phyloP scores from a whole-genome alignment of 2,888 invertebrate species.

The Heteropelma amictum region DNA sequence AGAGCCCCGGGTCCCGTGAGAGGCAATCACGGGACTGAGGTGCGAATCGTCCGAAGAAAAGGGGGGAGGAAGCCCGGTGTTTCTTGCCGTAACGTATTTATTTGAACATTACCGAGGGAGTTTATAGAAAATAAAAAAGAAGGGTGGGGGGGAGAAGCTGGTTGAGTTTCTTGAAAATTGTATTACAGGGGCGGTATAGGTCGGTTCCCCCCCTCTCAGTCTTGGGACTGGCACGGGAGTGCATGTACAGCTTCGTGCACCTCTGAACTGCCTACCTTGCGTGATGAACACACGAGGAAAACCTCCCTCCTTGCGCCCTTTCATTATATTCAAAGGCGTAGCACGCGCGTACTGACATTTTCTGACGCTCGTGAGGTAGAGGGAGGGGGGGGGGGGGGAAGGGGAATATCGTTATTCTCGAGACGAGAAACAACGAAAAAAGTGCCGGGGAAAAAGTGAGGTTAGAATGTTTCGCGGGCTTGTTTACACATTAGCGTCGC shows the following conservation, averaged over 20 bases:
- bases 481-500: too few species aligned
- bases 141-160: slow-evolving; percentile 57
- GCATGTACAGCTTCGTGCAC: too few species aligned
- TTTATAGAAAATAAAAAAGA: slow-evolving; percentile 70
- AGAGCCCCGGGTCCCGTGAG: slow-evolving; percentile 38
- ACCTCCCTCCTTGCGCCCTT: slow-evolving; percentile 13
- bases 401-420: neutral
- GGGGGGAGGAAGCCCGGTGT: slow-evolving; percentile 72
- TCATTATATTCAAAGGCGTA: too few species aligned
- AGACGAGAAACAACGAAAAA: neutral
- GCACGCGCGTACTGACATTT: neutral
- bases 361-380: neutral
- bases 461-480: too few species aligned
- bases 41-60: slow-evolving; percentile 25
- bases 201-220: slow-evolving; percentile 30
- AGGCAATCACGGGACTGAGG: slow-evolving; percentile 38
- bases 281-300: slow-evolving; percentile 9
- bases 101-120: slow-evolving; percentile 74
- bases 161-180: slow-evolving; percentile 61
- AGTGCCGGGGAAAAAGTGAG: too few species aligned
- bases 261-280: slow-evolving; percentile 36
- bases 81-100: slow-evolving; percentile 77
- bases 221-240: too few species aligned
- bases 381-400: neutral
- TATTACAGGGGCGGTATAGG: slow-evolving; percentile 45